phyloP scores from a whole-genome alignment of 2,113 vertebrate species.

The Hippocampus abdominalis region DNA sequence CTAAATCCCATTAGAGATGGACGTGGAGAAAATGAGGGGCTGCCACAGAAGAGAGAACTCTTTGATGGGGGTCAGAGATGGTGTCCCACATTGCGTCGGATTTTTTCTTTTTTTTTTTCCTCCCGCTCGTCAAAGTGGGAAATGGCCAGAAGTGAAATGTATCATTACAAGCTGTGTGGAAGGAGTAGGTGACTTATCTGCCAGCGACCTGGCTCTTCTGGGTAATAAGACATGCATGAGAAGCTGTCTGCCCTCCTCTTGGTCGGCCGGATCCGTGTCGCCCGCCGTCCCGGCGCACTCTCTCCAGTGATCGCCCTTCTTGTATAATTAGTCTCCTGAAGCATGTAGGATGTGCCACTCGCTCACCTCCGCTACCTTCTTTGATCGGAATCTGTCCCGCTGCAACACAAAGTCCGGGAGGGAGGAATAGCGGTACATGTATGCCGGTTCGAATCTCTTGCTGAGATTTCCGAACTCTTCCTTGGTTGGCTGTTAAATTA shows the following conservation, averaged over 20 bases:
- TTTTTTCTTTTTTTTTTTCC: slow-evolving; percentile 50
- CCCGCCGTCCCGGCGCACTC: slow-evolving; percentile 58
- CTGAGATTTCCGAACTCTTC: neutral
- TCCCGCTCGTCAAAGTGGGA: slow-evolving; percentile 62
- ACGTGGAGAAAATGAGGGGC: slow-evolving; percentile 69
- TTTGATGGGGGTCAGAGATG: slow-evolving; percentile 78
- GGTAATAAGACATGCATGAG: slow-evolving; percentile 81
- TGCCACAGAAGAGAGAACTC: slow-evolving; percentile 65
- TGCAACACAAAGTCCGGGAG: neutral
- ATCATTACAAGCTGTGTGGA: slow-evolving; percentile 76
- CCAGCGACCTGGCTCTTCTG: slow-evolving; percentile 65
- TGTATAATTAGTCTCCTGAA: slow-evolving; percentile 76
- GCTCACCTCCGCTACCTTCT: slow-evolving; percentile 38
- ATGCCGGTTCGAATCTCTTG: neutral
- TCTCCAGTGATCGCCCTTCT: slow-evolving; percentile 65
- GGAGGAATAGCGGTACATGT: neutral
- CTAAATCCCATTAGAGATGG: slow-evolving; percentile 78
- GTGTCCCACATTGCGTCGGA: slow-evolving; percentile 59
- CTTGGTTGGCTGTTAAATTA: neutral
- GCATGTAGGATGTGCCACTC: slow-evolving; percentile 59
- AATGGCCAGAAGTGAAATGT: slow-evolving; percentile 77
- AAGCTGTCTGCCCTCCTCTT: slow-evolving; percentile 70
- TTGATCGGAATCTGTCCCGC: slow-evolving; percentile 33
- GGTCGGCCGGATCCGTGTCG: slow-evolving; percentile 62
- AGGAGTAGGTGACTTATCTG: slow-evolving; percentile 74